Evolutionary conservation across 2,113 vertebrate genomes (phyloP), one percentile per base, ranked within the genome.

Genomic region (Neogobius melanostomus): DNA sequence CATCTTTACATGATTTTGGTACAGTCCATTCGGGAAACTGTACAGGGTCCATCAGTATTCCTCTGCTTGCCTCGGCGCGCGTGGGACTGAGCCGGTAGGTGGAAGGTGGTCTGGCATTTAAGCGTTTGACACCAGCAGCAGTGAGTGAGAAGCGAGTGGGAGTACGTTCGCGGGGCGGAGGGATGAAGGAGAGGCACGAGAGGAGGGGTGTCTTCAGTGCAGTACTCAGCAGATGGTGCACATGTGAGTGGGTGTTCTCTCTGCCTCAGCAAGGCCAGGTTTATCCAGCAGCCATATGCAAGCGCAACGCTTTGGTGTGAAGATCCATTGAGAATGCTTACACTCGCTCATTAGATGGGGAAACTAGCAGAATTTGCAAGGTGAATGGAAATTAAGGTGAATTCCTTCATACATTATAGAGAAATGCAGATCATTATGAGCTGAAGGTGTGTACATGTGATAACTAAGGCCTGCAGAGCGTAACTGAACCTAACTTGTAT

Each of bases 21-120:
- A 4, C 28, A 36, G 28, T 36, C 28, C 28, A 36, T 1, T 36
- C 28, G 4, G 28, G 28, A 36, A 36, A 36, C 28, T 36, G 28
- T 36, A 36, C 28, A 36, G 28, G 46, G 68, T 65, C 28, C 21
- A 79, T 89, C 78, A 61, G 89, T 87, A 84, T 87, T 77, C 87
- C 21, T n/a, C 69, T 76, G 72, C 56, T 82, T 68, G 62, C 1
- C 74, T 79, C 69, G 66, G 74, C 56, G 72, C 75, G 74, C 62
- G 83, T 70, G 76, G 72, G 72, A 77, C 63, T 59, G 77, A 79
- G 73, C 68, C 43, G 45, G 69, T 75, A 74, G 85, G 82, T 87
- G 76, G 77, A 82, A 85, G 83, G 77, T 75, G 76, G 80, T 85
- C 80, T 85, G 88, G 82, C 82, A 90, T 89, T 90, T 90, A 85